These are phyloP conservation scores for Montipora sp. DNA, from an alignment of 64 coral and sea anemone genomes.

Conservation along the genomic window DNA sequence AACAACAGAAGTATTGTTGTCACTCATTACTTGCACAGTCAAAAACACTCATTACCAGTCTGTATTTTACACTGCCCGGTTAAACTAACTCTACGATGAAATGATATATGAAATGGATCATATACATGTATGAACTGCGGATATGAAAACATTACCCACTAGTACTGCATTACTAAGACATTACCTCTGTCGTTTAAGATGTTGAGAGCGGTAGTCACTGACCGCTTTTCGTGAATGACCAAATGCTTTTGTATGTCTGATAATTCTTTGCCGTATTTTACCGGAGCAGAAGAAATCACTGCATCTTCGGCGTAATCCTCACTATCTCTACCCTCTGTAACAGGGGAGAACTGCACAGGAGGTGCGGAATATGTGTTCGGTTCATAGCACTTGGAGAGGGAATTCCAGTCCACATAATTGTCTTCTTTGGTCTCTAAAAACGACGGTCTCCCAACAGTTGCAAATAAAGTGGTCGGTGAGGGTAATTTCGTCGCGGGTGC, in stretches of 20 bases:
- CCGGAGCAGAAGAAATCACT: slow-evolving; percentile 75
- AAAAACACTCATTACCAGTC: too few relatives aligned
- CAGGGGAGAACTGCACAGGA: slow-evolving; percentile 56
- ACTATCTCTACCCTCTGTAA: slow-evolving; percentile 54
- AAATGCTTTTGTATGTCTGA: slow-evolving; percentile 93
- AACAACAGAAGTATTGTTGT: too few relatives aligned
- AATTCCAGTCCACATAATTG: slow-evolving; percentile 83
- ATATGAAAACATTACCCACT: too few relatives aligned
- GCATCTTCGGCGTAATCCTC: slow-evolving; percentile 78
- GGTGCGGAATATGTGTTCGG: slow-evolving; percentile 75
- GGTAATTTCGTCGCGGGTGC: slow-evolving; percentile 71
- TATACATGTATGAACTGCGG: too few relatives aligned
- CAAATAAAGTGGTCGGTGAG: slow-evolving; percentile 90
- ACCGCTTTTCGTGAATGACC: slow-evolving; percentile 85
- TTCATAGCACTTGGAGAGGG: slow-evolving; percentile 85
- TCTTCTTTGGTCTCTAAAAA: slow-evolving; percentile 87
- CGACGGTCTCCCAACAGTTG: slow-evolving; percentile 85
- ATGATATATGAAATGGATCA: too few relatives aligned
- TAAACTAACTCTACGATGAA: too few relatives aligned
- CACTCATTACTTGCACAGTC: too few relatives aligned
- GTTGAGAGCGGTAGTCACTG: slow-evolving; percentile 36
- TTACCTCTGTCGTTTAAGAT: slow-evolving; percentile 47
- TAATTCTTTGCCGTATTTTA: slow-evolving; percentile 94
- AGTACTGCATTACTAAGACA: too few relatives aligned
- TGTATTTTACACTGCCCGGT: too few relatives aligned